Percentiles rank a stretch among this genome's conserved stretches.
Conservation (phyloP, 2,797 vertebrate genomes). For the Pangasius larnaudii region DNA sequence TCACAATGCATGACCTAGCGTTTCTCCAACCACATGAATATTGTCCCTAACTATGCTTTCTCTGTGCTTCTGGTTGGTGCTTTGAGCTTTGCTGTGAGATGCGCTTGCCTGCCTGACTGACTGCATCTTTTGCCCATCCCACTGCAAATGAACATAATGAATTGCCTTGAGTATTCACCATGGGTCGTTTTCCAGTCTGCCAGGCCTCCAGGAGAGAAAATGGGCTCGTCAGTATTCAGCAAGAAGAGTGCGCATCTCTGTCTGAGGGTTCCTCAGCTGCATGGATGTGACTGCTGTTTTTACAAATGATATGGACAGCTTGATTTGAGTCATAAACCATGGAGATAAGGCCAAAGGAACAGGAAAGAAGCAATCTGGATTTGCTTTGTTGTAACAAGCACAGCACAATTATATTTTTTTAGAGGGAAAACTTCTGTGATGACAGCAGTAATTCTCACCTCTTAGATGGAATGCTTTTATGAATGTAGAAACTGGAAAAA, state of each 20-base stretch:
- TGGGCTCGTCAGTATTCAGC: constrained; percentile 38
- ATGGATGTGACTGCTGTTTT: constrained; percentile 20
- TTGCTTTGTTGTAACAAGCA: not conserved
- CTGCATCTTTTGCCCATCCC: constrained; percentile 19
- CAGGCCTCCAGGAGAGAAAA: constrained; percentile 30
- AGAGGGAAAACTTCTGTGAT: not conserved
- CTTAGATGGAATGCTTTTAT: not conserved
- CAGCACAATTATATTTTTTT: not conserved
- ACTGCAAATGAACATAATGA: constrained; percentile 47
- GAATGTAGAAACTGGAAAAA: not conserved
- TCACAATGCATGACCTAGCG: not conserved
- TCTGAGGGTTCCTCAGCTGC: constrained; percentile 11
- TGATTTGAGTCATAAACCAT: not conserved
- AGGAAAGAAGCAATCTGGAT: not conserved
- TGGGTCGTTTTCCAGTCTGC: constrained; percentile 35
- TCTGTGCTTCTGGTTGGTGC: not conserved
- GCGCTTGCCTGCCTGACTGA: constrained; percentile 25
- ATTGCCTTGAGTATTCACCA: constrained; percentile 42
- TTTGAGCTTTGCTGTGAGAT: constrained; percentile 14
- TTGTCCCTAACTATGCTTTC: not conserved
- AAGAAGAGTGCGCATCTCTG: constrained; percentile 13
- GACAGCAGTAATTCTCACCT: not conserved
- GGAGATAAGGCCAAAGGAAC: not conserved
- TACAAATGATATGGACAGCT: constrained; percentile 11
- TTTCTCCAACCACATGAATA: not conserved